phyloP scores from a whole-genome alignment of 2,797 vertebrate genomes.

The Cephalopachus bancanus region DNA sequence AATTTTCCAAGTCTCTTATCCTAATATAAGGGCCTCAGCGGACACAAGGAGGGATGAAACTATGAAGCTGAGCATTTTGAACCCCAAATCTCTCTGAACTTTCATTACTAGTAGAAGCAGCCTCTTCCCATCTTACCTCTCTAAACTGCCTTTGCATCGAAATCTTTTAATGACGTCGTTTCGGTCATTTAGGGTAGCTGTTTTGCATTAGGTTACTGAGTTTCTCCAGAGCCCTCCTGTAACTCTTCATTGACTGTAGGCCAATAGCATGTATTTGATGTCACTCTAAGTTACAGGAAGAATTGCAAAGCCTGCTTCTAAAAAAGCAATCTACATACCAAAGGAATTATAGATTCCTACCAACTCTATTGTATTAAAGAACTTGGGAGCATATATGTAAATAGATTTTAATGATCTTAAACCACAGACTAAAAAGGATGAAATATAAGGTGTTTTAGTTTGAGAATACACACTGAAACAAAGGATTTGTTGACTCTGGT shows the following conservation, averaged over 20 bases:
- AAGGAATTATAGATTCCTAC: neutral
- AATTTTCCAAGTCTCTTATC: neutral
- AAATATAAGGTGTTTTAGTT: neutral
- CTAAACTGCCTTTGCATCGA: neutral
- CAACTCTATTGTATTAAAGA: neutral
- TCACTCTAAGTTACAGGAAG: neutral
- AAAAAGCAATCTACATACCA: neutral
- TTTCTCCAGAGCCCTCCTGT: neutral
- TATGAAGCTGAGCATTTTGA: neutral
- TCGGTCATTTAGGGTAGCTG: neutral
- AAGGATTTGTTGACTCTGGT: neutral
- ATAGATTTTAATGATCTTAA: neutral
- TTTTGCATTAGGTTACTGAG: neutral
- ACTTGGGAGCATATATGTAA: neutral
- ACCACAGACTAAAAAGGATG: neutral
- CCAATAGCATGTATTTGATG: neutral
- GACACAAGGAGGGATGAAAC: neutral
- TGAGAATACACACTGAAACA: neutral
- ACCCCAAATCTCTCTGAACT: neutral
- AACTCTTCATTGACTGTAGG: neutral
- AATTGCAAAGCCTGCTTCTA: neutral
- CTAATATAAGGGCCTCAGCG: neutral
- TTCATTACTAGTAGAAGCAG: neutral
- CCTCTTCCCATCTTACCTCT: neutral
- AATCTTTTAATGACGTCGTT: neutral